Evolutionary conservation across 1,140 invertebrate genomes (phyloP).

Genomic region (Heterodera schachtii): DNA sequence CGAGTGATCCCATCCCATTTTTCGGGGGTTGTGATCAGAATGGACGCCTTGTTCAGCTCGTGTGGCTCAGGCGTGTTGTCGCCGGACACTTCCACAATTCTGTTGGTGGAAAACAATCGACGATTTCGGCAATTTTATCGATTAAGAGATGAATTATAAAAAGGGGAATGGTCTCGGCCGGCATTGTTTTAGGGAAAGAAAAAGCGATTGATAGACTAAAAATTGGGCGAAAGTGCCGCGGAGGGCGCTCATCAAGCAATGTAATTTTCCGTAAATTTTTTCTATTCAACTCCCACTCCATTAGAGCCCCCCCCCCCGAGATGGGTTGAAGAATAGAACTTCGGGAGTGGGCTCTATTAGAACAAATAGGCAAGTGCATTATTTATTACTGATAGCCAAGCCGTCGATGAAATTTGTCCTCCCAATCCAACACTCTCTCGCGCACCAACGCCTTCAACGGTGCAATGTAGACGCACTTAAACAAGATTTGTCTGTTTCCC

Average conservation of each 20-base stretch:
- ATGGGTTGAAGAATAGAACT: too few species aligned
- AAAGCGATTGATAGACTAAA: too few species aligned
- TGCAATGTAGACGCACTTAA: conserved; percentile 91
- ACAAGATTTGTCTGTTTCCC: neutral
- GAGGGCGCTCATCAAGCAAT: too few species aligned
- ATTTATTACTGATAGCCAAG: conserved; percentile 73
- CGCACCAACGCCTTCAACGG: conserved; percentile 95
- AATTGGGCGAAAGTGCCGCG: too few species aligned
- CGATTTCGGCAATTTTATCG: too few species aligned
- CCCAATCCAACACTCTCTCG: conserved; percentile 95
- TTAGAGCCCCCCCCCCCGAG: too few species aligned
- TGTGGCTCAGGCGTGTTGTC: conserved; percentile 90
- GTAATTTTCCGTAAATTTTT: too few species aligned
- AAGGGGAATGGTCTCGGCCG: too few species aligned
- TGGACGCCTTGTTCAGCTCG: conserved; percentile 80
- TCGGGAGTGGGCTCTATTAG: neutral
- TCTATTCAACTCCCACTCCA: too few species aligned
- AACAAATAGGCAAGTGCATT: conserved; percentile 6
- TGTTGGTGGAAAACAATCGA: conserved; percentile 59
- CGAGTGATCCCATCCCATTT: conserved; percentile 99
- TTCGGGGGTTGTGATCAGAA: conserved; percentile 97
- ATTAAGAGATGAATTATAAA: too few species aligned
- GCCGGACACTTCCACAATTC: conserved; percentile 91
- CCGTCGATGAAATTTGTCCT: conserved; percentile 78
- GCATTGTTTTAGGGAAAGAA: too few species aligned